Evolutionary conservation across 2,888 invertebrate genomes (phyloP), one percentile per base, ranked within the genome.

Genomic region (Platypus cylindrus): DNA sequence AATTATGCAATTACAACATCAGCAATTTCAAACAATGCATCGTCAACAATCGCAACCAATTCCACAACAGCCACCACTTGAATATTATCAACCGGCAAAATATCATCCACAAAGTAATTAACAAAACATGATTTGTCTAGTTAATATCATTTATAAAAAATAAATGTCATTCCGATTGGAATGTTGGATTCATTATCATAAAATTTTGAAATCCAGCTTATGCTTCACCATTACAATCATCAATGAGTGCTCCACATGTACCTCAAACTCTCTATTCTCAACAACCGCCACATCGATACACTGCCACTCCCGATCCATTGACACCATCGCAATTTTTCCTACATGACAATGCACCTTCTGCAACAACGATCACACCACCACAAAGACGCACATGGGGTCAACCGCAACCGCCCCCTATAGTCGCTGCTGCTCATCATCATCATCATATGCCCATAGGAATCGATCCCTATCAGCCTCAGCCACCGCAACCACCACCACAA

Each of bases 291-390:
- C 25, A 25, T 11, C 5, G 12, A 9, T 20, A n/a, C n/a, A n/a
- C n/a, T n/a, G n/a, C n/a, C n/a, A n/a, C n/a, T n/a, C 69, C 73
- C 42, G 63, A 65, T 16, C 37, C 46, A 17, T 42, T 44, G 3
- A 64, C 62, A 30, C 67, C 71, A 40, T 67, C 71, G 46, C 78
- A 81, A 59, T 84, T 83, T 62, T 85, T 78, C 62, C 65, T 84
- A 49, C 83, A 85, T 56, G 81, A 82, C 52, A 68, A 70, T 43
- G 64, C 67, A 22, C 64, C 65, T 31, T 54, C 59, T 4, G 56
- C 65, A 36, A 70, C 41, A 11, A 79, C 78, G 2, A 78, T 78
- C 78, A 75, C 76, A 3, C 54, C 56, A 34, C 54, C 53, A 36
- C 17, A 14, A n/a, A 27, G 27, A 14, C 27, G 27, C 9, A 27